Evolutionary conservation across 2,888 invertebrate species (phyloP), one percentile per base, ranked within the genome.

Genomic region (Epirrhoe alternata): DNA sequence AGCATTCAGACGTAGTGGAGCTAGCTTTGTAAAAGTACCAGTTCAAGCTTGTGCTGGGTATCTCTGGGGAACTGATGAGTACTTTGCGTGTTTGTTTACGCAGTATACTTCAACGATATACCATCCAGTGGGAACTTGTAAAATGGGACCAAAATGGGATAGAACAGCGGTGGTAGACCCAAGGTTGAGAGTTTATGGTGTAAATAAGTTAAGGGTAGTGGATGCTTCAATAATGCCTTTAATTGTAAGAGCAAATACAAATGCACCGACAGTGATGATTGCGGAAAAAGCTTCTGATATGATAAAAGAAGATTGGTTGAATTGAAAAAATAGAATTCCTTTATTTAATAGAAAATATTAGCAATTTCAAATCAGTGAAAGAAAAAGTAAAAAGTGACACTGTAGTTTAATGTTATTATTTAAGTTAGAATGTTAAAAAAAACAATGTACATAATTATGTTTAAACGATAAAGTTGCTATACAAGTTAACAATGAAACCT

Each of bases 191-290:
- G 95, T 96, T 0, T 93, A 95, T 76, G 96, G 96, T 0, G 90
- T 96, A 5, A 85, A 90, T 42, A 92, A 93, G 17, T 82, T 96
- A 35, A 89, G 96, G 76, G 96, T 96, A 0, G 93, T 96, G 12
- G 96, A 96, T 78, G 93, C 95, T 0, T 95, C 95, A 0, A 94
- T 95, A 17, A 95, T 96, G 95, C 96, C 96, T 0, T 83, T 86
- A 30, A 94, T 95, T 70, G 89, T 94, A 0, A 85, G 94, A 78
- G 97, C 96, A 5, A 97, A 97, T 84, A 97, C 97, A 0, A 97
- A 97, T 83, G 97, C 96, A 0, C 97, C 97, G 0, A 95, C 95
- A 0, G 96, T 97, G 12, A 97, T 97, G 97, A 97, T 97, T 61
- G 97, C 95, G 0, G 97, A 98, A 81, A 97, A 97, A 75, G 96